Percentiles rank a stretch among this genome's conserved stretches.
These are phyloP conservation scores for Atherinosoma microstoma DNA, from an alignment of 2,797 vertebrate species.

Conservation along the genomic window DNA sequence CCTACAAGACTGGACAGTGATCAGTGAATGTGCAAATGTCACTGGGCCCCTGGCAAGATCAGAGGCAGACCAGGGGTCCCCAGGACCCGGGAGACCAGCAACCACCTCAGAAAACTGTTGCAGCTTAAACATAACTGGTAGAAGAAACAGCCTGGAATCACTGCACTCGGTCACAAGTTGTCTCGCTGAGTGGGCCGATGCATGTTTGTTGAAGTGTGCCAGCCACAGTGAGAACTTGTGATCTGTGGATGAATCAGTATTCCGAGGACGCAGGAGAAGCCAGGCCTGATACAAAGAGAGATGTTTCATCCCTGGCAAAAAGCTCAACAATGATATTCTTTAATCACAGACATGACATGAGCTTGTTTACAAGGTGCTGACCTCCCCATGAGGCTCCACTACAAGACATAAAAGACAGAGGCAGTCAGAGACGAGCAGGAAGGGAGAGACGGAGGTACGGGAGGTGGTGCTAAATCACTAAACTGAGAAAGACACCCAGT, in stretches of 20 bases:
- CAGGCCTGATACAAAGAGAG: conserved; percentile 36
- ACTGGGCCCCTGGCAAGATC: too few species aligned
- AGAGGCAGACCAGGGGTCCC: too few species aligned
- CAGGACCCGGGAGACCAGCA: too few species aligned
- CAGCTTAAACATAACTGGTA: conserved; percentile 6
- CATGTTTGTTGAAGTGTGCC: conserved; percentile 40
- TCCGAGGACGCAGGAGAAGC: conserved; percentile 55
- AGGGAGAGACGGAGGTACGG: conserved; percentile 29
- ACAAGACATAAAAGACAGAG: conserved; percentile 48
- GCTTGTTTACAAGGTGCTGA: conserved; percentile 52
- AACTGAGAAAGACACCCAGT: conserved; percentile 43
- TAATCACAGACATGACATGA: conserved; percentile 51
- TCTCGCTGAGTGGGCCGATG: conserved; percentile 41
- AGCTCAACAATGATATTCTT: conserved; percentile 51
- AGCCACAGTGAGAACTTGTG: conserved; percentile 40
- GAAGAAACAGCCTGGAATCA: conserved; percentile 7
- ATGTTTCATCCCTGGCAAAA: conserved; percentile 24
- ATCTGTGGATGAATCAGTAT: conserved; percentile 63
- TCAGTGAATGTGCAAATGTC: too few species aligned
- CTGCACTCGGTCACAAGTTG: conserved; percentile 21
- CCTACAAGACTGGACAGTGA: too few species aligned
- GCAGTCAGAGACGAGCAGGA: conserved; percentile 22
- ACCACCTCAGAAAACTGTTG: conserved; percentile 6
- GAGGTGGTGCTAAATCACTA: conserved; percentile 14
- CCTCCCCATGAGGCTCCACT: conserved; percentile 41